Base-by-base conservation (phyloP, 2,113 vertebrate species). In the Pygoscelis adeliae region DNA sequence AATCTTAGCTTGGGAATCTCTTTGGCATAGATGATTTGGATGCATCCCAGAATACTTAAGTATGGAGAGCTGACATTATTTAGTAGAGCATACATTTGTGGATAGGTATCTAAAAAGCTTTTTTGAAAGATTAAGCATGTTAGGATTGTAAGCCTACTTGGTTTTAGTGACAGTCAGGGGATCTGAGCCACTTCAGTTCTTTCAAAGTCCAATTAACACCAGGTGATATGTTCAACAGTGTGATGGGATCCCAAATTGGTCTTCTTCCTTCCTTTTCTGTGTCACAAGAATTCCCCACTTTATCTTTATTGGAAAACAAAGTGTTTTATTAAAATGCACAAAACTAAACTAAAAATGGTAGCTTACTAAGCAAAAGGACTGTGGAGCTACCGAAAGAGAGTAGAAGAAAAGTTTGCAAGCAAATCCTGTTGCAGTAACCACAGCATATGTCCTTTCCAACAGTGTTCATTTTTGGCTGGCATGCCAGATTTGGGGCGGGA, bases 201-300 rank as follows among this genome's bases (percentile, higher is more conserved):
- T 47, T 29, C 42, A 18, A 58, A 77, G 49, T n/a, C 34, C 11
- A 25, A 0, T 44, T 56, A 79, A n/a, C 26, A 52, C 32, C 61
- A 18, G 32, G 21, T 27, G 22, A 46, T 7, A 9, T 0, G 0
- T 73, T 47, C 16, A 65, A 5, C 25, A 26, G 42, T 9, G 42
- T 40, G 34, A 21, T 40, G 23, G 21, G 20, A n/a, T 46, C 23
- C 55, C 40, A 82, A 1, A 47, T 15, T 12, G 18, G 0, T 38
- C 29, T 67, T 11, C 29, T 63, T 36, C 11, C 29, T 30, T 25
- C 5, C 21, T 87, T 15, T 62, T 32, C 34, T n/a, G 2, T 21
- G 27, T n/a, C 52, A 38, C 40, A 71, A 56, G 20, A 38, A 73
- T 62, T 53, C 21, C 13, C 3, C 4, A 2, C n/a, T 12, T 76